phyloP scores from a whole-genome alignment of 2,888 invertebrate species.

The Ochropleura leucogaster region DNA sequence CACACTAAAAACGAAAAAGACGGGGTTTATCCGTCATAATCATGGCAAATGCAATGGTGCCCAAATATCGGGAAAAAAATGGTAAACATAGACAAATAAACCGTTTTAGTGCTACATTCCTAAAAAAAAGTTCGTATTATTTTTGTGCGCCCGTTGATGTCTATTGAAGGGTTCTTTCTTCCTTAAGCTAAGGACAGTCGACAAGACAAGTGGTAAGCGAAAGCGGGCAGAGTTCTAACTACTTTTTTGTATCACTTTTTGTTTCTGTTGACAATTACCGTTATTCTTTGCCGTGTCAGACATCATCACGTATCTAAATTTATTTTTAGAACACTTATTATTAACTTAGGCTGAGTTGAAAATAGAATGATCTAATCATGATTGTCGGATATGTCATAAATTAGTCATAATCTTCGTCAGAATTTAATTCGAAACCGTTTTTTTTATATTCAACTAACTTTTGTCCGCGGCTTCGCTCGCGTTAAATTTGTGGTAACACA shows the following conservation, averaged over 20 bases:
- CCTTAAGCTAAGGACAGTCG: conserved; percentile 43
- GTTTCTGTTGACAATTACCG: background rate
- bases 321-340: conserved; percentile 35
- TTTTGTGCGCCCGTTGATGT: conserved; percentile 77
- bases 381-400: background rate
- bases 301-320: background rate
- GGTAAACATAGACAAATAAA: too few relatives aligned
- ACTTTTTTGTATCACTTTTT: conserved; percentile 1
- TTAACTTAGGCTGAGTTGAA: conserved; percentile 1
- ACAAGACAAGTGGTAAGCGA: conserved; percentile 8
- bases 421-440: background rate
- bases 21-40: too few relatives aligned
- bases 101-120: too few relatives aligned
- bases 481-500: too few relatives aligned
- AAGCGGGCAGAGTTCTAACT: background rate
- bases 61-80: too few relatives aligned
- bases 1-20: too few relatives aligned
- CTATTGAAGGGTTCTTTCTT: conserved; percentile 74
- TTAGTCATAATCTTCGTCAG: background rate
- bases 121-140: background rate
- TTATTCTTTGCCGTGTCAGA: background rate
- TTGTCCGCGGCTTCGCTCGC: too few relatives aligned
- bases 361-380: conserved; percentile 19
- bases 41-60: too few relatives aligned
- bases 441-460: background rate